These are phyloP conservation scores for Sicus ferrugineus DNA, from an alignment of 2,888 invertebrate genomes.

Conservation along the genomic window DNA sequence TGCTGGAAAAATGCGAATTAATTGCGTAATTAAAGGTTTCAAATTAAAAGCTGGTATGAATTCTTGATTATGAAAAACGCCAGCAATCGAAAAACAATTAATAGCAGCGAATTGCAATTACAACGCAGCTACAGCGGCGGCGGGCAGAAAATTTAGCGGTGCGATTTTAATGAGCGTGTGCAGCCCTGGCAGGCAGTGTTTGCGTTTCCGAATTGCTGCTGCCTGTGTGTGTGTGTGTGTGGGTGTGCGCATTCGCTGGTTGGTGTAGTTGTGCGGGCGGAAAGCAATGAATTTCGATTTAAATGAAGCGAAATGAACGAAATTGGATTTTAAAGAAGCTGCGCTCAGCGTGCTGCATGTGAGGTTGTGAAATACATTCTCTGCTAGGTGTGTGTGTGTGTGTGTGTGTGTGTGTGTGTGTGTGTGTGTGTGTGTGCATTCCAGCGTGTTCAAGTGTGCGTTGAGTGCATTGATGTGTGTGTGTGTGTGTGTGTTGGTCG, in stretches of 20 bases:
- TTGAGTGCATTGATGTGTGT: no score
- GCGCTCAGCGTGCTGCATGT: not conserved
- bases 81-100: no score
- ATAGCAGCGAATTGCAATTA: not conserved
- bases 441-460: not conserved
- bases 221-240: not conserved
- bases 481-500: not conserved
- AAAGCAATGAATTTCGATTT: slow-evolving; percentile 33
- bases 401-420: not conserved
- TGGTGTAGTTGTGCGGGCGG: slow-evolving; percentile 5
- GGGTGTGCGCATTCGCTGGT: not conserved
- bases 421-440: not conserved
- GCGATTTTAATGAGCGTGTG: not conserved
- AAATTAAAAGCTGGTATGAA: no score
- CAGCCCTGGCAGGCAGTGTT: not conserved
- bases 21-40: no score
- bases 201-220: not conserved
- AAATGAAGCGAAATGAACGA: slow-evolving; percentile 14
- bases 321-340: slow-evolving; percentile 31
- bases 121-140: not conserved
- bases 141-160: not conserved
- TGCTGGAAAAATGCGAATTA: no score
- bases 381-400: not conserved
- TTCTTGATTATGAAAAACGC: no score
- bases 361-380: not conserved